Conservation (phyloP, 2,113 vertebrate genomes). For the Holacanthus passer region DNA sequence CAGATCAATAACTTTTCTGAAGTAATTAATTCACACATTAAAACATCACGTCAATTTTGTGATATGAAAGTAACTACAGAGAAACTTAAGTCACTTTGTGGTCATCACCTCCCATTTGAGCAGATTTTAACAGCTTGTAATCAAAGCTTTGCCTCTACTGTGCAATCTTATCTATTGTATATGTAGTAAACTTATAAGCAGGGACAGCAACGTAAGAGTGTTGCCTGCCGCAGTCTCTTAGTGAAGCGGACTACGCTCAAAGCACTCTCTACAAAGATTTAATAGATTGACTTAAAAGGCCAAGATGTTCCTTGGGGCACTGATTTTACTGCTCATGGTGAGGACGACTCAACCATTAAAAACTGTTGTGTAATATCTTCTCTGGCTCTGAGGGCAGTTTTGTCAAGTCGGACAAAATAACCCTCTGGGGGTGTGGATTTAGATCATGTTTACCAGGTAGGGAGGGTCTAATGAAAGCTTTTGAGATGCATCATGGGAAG, state of each 20-base stretch:
- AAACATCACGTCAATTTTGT: background rate
- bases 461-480: background rate
- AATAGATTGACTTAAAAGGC: background rate
- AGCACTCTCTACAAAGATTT: background rate
- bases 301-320: background rate
- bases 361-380: background rate
- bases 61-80: background rate
- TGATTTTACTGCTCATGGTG: background rate
- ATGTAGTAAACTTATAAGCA: background rate
- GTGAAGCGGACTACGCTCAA: background rate
- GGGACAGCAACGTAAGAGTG: background rate
- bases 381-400: background rate
- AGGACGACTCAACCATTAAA: background rate
- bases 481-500: constrained; percentile 7
- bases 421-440: background rate
- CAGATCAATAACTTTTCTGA: no score
- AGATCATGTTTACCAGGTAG: background rate
- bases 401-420: constrained; percentile 4
- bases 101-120: no score
- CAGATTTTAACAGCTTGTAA: no score
- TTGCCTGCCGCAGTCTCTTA: background rate
- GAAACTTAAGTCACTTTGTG: background rate
- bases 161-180: background rate
- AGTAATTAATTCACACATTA: background rate
- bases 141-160: background rate